Evolutionary conservation across 2,888 invertebrate genomes (phyloP), one percentile per base, ranked within the genome.

Genomic region (Zele albiditarsus): DNA sequence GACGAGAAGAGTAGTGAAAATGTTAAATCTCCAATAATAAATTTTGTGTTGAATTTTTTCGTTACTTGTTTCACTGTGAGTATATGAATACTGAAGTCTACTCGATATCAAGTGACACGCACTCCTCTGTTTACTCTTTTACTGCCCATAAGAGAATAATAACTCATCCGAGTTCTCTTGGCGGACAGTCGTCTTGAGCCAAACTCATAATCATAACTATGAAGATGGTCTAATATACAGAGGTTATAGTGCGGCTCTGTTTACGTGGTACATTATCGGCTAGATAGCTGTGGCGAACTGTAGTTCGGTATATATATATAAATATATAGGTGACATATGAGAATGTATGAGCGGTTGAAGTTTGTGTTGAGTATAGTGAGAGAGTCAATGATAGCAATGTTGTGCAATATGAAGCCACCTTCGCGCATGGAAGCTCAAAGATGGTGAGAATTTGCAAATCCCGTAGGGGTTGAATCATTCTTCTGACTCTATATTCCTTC

Each of bases 121-220:
- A 67, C 62, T 70, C 77, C 80, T 79, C 78, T 77, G 80, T 79
- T 79, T 60, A 80, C 74, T 72, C 79, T 75, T 73, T 77, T 78
- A 79, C 81, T 12, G 0, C 12, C 8, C 38, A 38, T 38, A 38
- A 12, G 38, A 12, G 38, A 12, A 38, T 38, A 12, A 12, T 83
- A 82, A 84, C 82, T 84, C 81, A 83, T 83, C 82, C 82, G 78
- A 80, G 77, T 80, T 81, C 79, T 78, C 76, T 78, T 73, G 78
- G 80, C 72, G 12, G 12, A 80, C 81, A 49, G 72, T 67, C 77
- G 82, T 85, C 85, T 82, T 85, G 87, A 87, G 85, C 87, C 85
- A 85, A 85, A 81, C 81, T 81, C 77, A 38, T 38, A 38, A 12
- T 80, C 79, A 79, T 71, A 79, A 80, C 79, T 80, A 8, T 38